Evolutionary conservation across 64 coral and sea anemone genomes (phyloP), one percentile per base, ranked within the genome.

Genomic region (Montipora sp.): DNA sequence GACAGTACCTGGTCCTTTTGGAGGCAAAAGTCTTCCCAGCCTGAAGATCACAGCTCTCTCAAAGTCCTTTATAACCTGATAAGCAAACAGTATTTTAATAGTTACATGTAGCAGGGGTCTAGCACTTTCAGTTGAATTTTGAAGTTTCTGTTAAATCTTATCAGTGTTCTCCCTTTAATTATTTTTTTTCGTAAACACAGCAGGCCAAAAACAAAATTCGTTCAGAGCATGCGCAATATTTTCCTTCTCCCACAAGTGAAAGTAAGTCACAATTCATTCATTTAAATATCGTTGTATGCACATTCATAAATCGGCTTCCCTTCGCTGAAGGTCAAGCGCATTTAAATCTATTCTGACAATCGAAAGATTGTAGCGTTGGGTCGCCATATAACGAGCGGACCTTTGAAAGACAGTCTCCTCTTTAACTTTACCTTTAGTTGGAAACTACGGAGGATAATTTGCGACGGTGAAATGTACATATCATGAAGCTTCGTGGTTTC

Each of bases 321-420:
- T 96, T 96, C 95, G 95, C 91, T 96, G 95, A 96, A 96, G 95
- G 95, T 87, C 51, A 96, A 96, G 95, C 91, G 95, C 95, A 96
- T 96, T 96, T 96, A 96, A 96, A 93, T 96, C 91, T 96, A 93
- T 96, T 96, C 95, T 83, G 13, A 79, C 89, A 93, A 63, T 53
- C 87, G 95, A 93, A 90, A 93, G 95, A 87, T 84, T 93, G 69
- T 63, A 65, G 89, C 69, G 81, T 50, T 93, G 95, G 95, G 95
- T 96, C 60, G 90, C 90, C 94, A 84, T 90, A 46, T 80, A 48
- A 77, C 67, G 78, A 94, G 92, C 92, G 87, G 92, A 98, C 87
- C 92, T 98, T 90, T 94, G 89, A 88, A 92, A 51, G 81, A 83
- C 92, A 98, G 92, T 91, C 95, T 90, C 92, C 92, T 91, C 95